A percentile compares a stretch with the other conserved stretches of the same genome.
phyloP scores from a whole-genome alignment of 1,140 invertebrate genomes.

The Formica exsecta region DNA sequence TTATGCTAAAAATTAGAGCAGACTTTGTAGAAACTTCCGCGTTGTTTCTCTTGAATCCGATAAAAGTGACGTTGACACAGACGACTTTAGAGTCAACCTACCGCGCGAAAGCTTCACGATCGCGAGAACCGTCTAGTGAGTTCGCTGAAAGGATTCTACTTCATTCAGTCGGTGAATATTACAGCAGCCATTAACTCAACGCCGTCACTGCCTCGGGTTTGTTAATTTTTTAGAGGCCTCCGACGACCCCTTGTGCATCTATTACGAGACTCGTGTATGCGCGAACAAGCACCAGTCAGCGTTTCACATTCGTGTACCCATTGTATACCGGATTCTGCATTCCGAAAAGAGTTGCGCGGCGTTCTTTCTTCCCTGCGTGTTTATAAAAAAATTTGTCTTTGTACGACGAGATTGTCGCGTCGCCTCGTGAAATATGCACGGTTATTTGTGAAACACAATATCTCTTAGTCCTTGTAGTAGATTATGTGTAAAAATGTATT shows the following conservation, averaged over 20 bases:
- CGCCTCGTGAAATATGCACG: not conserved
- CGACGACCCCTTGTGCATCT: slow-evolving; percentile 19
- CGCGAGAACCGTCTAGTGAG: slow-evolving; percentile 23
- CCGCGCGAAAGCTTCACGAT: slow-evolving; percentile 20
- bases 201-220: slow-evolving; percentile 35
- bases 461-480: not conserved
- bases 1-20: slow-evolving; percentile 29
- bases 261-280: not conserved
- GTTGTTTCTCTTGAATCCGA: slow-evolving; percentile 13
- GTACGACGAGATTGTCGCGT: slow-evolving; percentile 5
- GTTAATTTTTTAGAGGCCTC: slow-evolving; percentile 69
- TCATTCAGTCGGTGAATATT: slow-evolving; percentile 70
- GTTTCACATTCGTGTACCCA: slow-evolving; percentile 31
- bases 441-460: slow-evolving; percentile 34
- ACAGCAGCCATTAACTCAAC: slow-evolving; percentile 67
- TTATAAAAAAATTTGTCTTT: slow-evolving; percentile 62
- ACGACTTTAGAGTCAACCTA: slow-evolving; percentile 33
- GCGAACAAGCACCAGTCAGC: slow-evolving; percentile 9
- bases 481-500: not conserved
- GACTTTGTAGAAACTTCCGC: not conserved
- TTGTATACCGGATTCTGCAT: slow-evolving; percentile 8
- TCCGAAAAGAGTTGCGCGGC: not conserved
- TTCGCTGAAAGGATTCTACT: slow-evolving; percentile 17
- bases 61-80: not conserved
- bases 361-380: not conserved